Conservation (phyloP, 92 coral and sea anemone species). For the Bergia puertoricense region DNA sequence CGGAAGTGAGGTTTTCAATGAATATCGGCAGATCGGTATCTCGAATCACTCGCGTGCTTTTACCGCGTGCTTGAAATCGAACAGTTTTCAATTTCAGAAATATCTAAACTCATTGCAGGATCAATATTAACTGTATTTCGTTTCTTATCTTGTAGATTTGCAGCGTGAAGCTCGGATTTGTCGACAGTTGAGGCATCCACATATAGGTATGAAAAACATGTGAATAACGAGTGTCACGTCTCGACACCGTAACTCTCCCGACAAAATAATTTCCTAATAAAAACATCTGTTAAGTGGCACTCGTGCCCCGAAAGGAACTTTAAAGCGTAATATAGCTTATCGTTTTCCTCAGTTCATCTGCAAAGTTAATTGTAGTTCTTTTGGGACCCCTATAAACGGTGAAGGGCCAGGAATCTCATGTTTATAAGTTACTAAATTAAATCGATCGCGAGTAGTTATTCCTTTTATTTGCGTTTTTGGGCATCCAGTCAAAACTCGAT, state of each 20-base stretch:
- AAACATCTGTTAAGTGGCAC: slow-evolving; percentile 32
- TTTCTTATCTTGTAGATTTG: slow-evolving; percentile 68
- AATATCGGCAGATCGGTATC: slow-evolving; percentile 17
- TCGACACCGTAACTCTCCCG: neutral
- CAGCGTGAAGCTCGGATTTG: slow-evolving; percentile 94
- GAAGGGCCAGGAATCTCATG: neutral
- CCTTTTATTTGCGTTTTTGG: neutral
- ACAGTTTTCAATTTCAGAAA: slow-evolving; percentile 16
- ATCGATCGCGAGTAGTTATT: slow-evolving; percentile 15
- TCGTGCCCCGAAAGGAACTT: neutral
- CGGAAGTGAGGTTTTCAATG: slow-evolving; percentile 41
- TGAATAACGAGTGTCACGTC: neutral
- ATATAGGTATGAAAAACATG: slow-evolving; percentile 79
- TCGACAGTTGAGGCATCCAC: slow-evolving; percentile 87
- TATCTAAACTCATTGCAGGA: slow-evolving; percentile 5
- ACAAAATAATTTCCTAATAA: slow-evolving; percentile 5
- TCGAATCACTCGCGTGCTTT: slow-evolving; percentile 24
- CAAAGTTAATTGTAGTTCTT: neutral
- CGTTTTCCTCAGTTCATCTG: neutral
- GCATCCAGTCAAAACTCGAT: slow-evolving; percentile 16
- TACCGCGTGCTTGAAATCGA: slow-evolving; percentile 8
- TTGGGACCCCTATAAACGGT: neutral
- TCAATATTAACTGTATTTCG: slow-evolving; percentile 11
- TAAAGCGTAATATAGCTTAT: neutral
- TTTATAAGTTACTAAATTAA: slow-evolving; percentile 1